Evolutionary conservation across 53 echinoderm and acorn worm species (phyloP).

Genomic region (Paracentrotus lividus): DNA sequence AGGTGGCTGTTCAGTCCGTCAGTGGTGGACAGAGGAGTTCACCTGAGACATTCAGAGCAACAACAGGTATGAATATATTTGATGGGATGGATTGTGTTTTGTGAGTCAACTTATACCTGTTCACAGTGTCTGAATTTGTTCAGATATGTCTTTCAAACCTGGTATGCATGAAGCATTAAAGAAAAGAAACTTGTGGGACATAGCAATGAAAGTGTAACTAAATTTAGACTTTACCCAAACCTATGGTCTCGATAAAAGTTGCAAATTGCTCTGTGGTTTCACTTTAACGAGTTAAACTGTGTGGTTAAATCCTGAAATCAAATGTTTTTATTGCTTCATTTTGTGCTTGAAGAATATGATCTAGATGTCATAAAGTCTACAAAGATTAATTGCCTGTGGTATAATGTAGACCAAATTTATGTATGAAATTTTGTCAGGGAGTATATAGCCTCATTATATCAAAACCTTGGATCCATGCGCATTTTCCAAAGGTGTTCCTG

Average conservation of each 20-base stretch:
- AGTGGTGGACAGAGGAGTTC: conserved; percentile 50
- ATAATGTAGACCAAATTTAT: neutral
- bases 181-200: too few species aligned
- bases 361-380: neutral
- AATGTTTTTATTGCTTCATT: neutral
- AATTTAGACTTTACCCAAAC: too few species aligned
- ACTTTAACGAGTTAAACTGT: neutral
- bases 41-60: conserved; percentile 25
- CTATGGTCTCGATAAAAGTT: too few species aligned
- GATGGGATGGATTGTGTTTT: too few species aligned
- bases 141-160: neutral
- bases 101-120: too few species aligned
- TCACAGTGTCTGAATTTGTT: neutral
- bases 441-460: neutral
- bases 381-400: neutral
- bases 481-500: conserved; percentile 39
- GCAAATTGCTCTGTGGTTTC: too few species aligned
- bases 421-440: too few species aligned
- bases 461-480: neutral
- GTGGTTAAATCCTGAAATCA: neutral
- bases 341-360: neutral
- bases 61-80: conserved; percentile 27
- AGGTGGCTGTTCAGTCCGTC: conserved; percentile 53
- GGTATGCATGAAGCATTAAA: too few species aligned
- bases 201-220: too few species aligned